These are phyloP conservation scores for Himalopsyche tibetana DNA, from an alignment of 2,888 invertebrate species.

Conservation along the genomic window DNA sequence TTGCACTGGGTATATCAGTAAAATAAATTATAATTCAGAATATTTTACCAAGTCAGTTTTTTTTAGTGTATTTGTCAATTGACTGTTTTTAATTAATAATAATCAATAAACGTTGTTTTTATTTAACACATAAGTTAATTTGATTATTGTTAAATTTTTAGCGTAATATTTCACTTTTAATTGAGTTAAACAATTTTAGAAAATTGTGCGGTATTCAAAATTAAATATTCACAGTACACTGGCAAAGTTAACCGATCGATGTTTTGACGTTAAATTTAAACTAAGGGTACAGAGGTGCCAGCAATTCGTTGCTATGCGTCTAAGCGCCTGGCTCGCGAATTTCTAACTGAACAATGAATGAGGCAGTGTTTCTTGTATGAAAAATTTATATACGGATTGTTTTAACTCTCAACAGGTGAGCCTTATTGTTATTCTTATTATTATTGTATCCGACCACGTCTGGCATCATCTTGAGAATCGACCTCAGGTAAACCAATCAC, in stretches of 20 bases:
- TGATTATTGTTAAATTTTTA: no score
- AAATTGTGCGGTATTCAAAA: not conserved
- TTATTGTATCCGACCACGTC: not conserved
- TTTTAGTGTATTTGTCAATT: not conserved
- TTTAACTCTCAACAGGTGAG: slow-evolving; percentile 13
- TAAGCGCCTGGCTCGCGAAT: slow-evolving; percentile 10
- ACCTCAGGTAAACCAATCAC: slow-evolving; percentile 18
- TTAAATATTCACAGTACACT: not conserved
- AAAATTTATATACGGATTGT: not conserved
- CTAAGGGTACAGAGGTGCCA: not conserved
- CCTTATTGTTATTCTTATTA: not conserved
- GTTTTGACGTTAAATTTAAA: not conserved
- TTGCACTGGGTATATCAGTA: not conserved
- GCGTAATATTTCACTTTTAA: no score
- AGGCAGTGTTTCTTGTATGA: not conserved
- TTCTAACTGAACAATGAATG: slow-evolving; percentile 2
- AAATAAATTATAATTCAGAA: not conserved
- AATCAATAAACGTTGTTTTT: not conserved
- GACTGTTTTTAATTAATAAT: not conserved
- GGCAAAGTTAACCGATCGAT: not conserved
- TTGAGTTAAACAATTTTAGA: no score
- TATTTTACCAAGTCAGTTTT: not conserved
- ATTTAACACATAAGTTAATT: not conserved
- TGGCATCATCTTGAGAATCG: slow-evolving; percentile 19
- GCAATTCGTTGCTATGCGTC: slow-evolving; percentile 8